phyloP scores from a whole-genome alignment of 1,140 invertebrate species.

The Chironomus striatipennis region DNA sequence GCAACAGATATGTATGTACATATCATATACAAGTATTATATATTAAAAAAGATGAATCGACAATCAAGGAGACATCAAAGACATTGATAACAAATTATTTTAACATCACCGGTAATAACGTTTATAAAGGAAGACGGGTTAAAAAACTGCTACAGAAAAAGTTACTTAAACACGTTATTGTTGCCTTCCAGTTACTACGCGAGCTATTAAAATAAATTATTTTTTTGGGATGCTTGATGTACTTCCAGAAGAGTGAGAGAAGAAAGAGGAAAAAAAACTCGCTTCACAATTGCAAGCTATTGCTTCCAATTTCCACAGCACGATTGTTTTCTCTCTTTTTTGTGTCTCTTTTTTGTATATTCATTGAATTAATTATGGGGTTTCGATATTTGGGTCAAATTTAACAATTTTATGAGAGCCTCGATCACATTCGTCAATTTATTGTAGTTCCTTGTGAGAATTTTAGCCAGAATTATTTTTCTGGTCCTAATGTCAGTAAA shows the following conservation, averaged over 20 bases:
- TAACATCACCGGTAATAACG: conserved; percentile 10
- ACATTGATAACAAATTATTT: conserved; percentile 19
- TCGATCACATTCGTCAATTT: conserved; percentile 10
- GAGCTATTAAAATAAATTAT: conserved; percentile 24
- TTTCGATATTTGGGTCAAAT: conserved; percentile 18
- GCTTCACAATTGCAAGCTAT: not conserved
- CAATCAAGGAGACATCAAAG: not conserved
- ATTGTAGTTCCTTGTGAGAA: too few species aligned
- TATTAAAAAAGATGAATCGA: not conserved
- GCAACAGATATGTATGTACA: too few species aligned
- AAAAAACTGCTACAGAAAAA: too few species aligned
- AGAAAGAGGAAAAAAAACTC: not conserved
- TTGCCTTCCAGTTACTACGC: conserved; percentile 16
- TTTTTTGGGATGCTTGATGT: not conserved
- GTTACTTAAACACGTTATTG: not conserved
- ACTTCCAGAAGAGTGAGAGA: not conserved
- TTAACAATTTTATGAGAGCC: conserved; percentile 18
- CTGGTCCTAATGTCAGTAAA: too few species aligned
- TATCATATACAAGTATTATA: too few species aligned
- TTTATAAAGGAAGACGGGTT: not conserved
- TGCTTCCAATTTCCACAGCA: not conserved
- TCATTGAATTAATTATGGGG: conserved; percentile 20
- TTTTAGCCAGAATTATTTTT: too few species aligned
- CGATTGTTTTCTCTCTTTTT: not conserved
- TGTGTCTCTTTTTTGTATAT: not conserved